phyloP scores from a whole-genome alignment of 2,888 invertebrate species.

The Nesidiocoris tenuis region DNA sequence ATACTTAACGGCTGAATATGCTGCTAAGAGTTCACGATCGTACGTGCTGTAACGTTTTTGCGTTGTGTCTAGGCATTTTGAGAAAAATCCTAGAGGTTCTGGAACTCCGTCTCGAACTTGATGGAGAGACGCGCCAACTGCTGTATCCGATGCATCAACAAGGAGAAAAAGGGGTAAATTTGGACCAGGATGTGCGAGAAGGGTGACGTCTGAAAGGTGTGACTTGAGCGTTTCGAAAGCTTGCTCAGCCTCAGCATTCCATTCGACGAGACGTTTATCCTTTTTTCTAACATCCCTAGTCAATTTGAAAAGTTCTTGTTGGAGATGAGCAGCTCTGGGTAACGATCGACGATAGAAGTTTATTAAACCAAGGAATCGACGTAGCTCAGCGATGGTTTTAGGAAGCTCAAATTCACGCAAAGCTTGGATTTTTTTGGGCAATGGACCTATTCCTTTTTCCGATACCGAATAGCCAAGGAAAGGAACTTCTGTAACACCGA shows the following conservation, averaged over 20 bases:
- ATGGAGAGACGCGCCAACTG: conserved; percentile 54
- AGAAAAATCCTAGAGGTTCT: conserved; percentile 44
- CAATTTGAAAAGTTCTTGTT: conserved; percentile 46
- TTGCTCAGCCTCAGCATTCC: conserved; percentile 48
- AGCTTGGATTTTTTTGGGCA: conserved; percentile 31
- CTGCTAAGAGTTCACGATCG: conserved; percentile 46
- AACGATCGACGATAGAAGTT: conserved; percentile 16
- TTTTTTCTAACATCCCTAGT: background rate
- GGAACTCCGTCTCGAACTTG: conserved; percentile 45
- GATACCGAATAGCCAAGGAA: conserved; percentile 46
- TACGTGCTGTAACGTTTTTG: conserved; percentile 20
- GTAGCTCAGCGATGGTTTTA: conserved; percentile 50
- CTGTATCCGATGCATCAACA: conserved; percentile 53
- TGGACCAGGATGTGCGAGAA: conserved; percentile 53
- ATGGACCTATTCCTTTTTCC: conserved; percentile 40
- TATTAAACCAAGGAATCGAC: conserved; percentile 49
- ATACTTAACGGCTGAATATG: conserved; percentile 31
- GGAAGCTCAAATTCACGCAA: conserved; percentile 42
- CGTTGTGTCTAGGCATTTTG: conserved; percentile 11
- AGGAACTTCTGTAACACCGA: conserved; percentile 31
- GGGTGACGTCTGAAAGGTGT: conserved; percentile 51
- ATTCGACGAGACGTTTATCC: conserved; percentile 9
- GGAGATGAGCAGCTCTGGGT: conserved; percentile 53
- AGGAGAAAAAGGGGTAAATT: conserved; percentile 37
- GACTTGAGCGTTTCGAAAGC: conserved; percentile 52